Conservation (phyloP, 2,888 invertebrate genomes). For the Oconnorella tubifera region DNA sequence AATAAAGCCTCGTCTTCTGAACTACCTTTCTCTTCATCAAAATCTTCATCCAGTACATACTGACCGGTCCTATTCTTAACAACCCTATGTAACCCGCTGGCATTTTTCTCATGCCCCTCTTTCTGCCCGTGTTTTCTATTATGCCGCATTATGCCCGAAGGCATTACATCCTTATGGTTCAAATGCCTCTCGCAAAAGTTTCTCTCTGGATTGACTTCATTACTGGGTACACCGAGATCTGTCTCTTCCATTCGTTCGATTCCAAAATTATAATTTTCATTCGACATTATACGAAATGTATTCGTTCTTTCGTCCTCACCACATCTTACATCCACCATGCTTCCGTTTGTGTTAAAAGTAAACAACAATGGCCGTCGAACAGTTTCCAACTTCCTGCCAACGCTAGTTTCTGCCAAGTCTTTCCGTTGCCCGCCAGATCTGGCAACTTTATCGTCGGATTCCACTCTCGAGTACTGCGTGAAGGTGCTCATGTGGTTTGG, state of each 20-base stretch:
- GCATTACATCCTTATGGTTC: no score
- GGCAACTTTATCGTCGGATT: background rate
- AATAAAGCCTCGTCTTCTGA: conserved; percentile 27
- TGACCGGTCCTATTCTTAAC: background rate
- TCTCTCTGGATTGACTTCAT: no score
- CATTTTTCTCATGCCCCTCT: background rate
- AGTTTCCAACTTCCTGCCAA: background rate
- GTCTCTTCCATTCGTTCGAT: conserved; percentile 1
- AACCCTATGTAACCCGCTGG: background rate
- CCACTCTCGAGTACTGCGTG: conserved; percentile 20
- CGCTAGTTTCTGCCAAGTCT: background rate
- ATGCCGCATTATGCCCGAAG: no score
- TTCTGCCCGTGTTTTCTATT: no score
- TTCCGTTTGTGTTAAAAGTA: conserved; percentile 34
- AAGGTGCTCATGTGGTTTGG: conserved; percentile 24
- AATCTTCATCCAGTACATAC: background rate
- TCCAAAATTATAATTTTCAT: background rate
- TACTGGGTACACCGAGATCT: conserved; percentile 1
- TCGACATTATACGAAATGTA: conserved; percentile 24
- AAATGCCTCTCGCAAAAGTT: no score
- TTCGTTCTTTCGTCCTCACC: conserved; percentile 24
- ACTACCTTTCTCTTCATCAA: conserved; percentile 5
- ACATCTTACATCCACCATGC: conserved; percentile 36
- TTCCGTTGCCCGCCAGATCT: background rate
- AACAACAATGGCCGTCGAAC: conserved; percentile 27